A percentile compares a stretch with the other conserved stretches of the same genome.
Conservation (phyloP, 2,797 vertebrate genomes). For the Toxotes lorentzi region DNA sequence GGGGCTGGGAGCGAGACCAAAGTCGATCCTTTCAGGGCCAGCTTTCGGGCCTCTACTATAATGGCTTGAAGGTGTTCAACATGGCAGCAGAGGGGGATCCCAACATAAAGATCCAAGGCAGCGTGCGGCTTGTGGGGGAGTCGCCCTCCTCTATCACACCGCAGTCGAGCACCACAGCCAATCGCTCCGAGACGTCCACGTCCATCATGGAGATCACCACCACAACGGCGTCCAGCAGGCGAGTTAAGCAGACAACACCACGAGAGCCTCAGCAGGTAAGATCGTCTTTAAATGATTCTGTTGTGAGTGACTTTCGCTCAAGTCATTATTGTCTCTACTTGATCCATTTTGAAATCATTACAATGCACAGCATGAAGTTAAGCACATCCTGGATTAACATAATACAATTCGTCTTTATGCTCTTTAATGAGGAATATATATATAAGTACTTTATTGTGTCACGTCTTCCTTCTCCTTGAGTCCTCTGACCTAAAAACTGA, state of each 20-base stretch:
- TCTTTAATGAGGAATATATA: constrained; percentile 17
- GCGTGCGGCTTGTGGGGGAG: constrained; percentile 97
- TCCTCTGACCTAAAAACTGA: constrained; percentile 54
- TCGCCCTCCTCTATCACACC: constrained; percentile 96
- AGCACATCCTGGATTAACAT: constrained; percentile 37
- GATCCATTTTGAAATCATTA: constrained; percentile 36
- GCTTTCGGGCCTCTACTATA: constrained; percentile 99
- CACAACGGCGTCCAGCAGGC: constrained; percentile 92
- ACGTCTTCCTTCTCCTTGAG: constrained; percentile 41
- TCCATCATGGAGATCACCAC: constrained; percentile 96
- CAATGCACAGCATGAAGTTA: constrained; percentile 25
- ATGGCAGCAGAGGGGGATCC: constrained; percentile 98
- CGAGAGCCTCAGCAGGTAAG: constrained; percentile 94
- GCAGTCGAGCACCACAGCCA: constrained; percentile 95
- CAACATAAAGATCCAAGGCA: constrained; percentile 96
- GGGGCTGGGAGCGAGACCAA: constrained; percentile 96
- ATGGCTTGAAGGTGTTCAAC: constrained; percentile 99
- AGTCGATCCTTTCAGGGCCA: constrained; percentile 98
- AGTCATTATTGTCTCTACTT: constrained; percentile 20
- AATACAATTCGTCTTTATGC: constrained; percentile 22
- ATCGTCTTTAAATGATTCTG: constrained; percentile 14
- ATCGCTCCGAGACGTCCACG: constrained; percentile 96
- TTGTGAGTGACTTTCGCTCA: not conserved
- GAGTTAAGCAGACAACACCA: constrained; percentile 91
- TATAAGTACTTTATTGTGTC: constrained; percentile 24